Conservation (phyloP, 1,140 invertebrate genomes). For the Pollicipes pollicipes region DNA sequence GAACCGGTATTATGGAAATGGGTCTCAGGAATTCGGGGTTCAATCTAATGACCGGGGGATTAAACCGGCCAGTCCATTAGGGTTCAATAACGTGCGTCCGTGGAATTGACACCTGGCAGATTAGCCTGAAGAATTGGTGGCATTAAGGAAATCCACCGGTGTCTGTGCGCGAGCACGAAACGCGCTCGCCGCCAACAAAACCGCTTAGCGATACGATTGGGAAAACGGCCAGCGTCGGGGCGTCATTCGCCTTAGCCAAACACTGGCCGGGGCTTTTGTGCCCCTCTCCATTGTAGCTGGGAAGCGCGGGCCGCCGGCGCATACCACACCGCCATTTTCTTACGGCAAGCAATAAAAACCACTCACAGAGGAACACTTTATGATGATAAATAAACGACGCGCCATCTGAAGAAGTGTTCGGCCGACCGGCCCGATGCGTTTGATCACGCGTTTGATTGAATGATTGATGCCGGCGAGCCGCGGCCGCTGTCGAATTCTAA, state of each 20-base stretch:
- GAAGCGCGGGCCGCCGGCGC: too few relatives aligned
- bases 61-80: background rate
- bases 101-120: conserved; percentile 1
- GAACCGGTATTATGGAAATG: conserved; percentile 2
- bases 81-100: background rate
- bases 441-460: background rate
- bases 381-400: background rate
- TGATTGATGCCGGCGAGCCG: background rate
- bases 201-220: conserved; percentile 1
- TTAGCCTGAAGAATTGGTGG: conserved; percentile 1
- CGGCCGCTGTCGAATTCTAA: background rate
- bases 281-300: background rate
- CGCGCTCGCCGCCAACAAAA: background rate
- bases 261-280: background rate
- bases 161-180: background rate
- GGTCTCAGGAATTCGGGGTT: background rate
- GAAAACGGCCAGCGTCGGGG: background rate
- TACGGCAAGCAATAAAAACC: background rate
- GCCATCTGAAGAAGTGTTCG: background rate
- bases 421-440: background rate
- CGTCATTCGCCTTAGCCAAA: background rate
- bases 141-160: background rate
- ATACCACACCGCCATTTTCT: background rate
- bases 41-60: background rate
- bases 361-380: background rate